Conservation (phyloP, 2,888 invertebrate species). For the Vesta saturnalis region DNA sequence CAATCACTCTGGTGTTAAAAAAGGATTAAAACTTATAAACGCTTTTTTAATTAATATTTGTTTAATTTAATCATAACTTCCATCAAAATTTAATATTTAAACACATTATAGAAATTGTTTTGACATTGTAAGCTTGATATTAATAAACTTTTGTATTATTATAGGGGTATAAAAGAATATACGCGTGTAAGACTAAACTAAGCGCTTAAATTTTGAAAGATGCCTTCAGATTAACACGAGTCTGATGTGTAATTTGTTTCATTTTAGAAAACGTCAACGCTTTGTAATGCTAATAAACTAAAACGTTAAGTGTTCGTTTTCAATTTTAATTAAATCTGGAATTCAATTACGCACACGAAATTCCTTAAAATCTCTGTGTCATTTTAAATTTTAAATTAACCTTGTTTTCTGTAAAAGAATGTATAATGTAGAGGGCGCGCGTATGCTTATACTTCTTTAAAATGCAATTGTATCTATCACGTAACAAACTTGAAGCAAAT, state of each 20-base stretch:
- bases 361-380: constrained; percentile 9
- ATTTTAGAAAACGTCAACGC: constrained; percentile 12
- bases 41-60: no score
- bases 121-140: not conserved
- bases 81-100: not conserved
- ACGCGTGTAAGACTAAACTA: not conserved
- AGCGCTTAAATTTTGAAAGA: not conserved
- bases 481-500: constrained; percentile 14
- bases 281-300: constrained; percentile 12
- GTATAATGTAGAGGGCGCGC: not conserved
- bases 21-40: no score
- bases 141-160: no score
- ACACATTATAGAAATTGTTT: not conserved
- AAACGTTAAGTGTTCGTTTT: constrained; percentile 3
- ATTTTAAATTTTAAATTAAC: constrained; percentile 8
- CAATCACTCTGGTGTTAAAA: no score
- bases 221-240: not conserved
- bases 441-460: not conserved
- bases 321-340: constrained; percentile 11
- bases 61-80: no score
- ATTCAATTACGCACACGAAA: constrained; percentile 16
- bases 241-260: constrained; percentile 7
- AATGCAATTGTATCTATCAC: constrained; percentile 31
- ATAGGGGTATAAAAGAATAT: no score
- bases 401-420: not conserved